These are phyloP conservation scores for Anthrax anthrax DNA, from an alignment of 2,888 invertebrate genomes.

Conservation along the genomic window DNA sequence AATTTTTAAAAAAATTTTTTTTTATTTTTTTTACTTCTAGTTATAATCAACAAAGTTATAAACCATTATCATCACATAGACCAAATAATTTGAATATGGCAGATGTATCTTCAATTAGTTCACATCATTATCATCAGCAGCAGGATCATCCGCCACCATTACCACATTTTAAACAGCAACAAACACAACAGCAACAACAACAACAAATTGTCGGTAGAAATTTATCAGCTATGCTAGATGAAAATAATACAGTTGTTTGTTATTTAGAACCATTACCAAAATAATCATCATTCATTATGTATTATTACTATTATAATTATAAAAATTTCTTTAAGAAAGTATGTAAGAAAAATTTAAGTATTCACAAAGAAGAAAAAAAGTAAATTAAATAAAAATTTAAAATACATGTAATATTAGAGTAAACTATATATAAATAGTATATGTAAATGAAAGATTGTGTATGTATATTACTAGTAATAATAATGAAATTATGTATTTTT, in stretches of 20 bases:
- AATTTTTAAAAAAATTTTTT: neutral
- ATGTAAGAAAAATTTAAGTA: too few species aligned
- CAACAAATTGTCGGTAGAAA: constrained; percentile 25
- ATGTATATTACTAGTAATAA: too few species aligned
- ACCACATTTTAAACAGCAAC: constrained; percentile 15
- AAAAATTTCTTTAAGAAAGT: too few species aligned
- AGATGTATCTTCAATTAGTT: constrained; percentile 1
- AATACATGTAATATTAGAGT: neutral
- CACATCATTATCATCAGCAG: constrained; percentile 24
- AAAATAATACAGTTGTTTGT: constrained; percentile 73
- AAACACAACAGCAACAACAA: constrained; percentile 11
- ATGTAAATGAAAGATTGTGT: too few species aligned
- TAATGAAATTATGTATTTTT: neutral
- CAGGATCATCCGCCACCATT: constrained; percentile 16
- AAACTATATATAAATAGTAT: neutral
- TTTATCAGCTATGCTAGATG: constrained; percentile 62
- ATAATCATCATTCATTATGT: constrained; percentile 11
- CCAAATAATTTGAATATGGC: constrained; percentile 2
- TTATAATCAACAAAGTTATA: constrained; percentile 1
- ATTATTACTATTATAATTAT: too few species aligned
- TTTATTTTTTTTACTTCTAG: neutral
- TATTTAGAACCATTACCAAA: constrained; percentile 54
- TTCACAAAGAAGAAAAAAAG: too few species aligned
- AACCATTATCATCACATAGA: neutral
- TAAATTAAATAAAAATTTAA: too few species aligned